Base-by-base conservation (phyloP, 2,797 vertebrate species). In the Enteromius radiatus region DNA sequence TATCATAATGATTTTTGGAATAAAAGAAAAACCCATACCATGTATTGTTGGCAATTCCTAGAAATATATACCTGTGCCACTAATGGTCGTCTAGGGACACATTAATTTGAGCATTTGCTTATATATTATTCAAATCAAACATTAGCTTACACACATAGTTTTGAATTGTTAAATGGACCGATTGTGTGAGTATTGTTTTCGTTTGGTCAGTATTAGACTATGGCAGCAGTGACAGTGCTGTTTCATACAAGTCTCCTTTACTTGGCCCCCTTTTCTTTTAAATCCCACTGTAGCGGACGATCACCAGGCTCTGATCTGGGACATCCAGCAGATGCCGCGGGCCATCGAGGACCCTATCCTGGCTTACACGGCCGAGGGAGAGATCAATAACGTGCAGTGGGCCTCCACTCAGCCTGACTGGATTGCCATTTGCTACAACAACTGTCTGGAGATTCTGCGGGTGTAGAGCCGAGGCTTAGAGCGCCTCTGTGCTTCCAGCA, bases 341-440 rank as follows among this genome's bases (percentile, higher is more conserved):
- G 98, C 98, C 90, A 99, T 99, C 10, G 98, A 99, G 92, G 98
- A 99, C 89, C 98, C 98, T 5, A 99, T 99, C 91, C 94, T 99
- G 94, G 98, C 98, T 78, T 99, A 99, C 92, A 99, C 98, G 9
- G 97, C 98, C 0, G 98, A 99, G 88, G 98, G 98, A 31, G 98
- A 99, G 93, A 99, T 99, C 94, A 99, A 99, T 95, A 99, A 99
- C 36, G 97, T 99, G 89, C 98, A 99, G 94, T 99, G 98, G 98
- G 98, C 97, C 12, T 99, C 97, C 17, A 99, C 97, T 43, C 98
- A 99, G 93, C 98, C 98, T 0, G 97, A 99, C 95, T 99, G 96
- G 96, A 97, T 97, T 78, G 95, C 97, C 90, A 99, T 99, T 94
- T 99, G 97, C 94, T 99, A 98, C 93, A 98, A 98, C 95, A 99